Base-by-base conservation (phyloP, 1,140 invertebrate genomes). In the silkworm (Bombyx mori) region DNA sequence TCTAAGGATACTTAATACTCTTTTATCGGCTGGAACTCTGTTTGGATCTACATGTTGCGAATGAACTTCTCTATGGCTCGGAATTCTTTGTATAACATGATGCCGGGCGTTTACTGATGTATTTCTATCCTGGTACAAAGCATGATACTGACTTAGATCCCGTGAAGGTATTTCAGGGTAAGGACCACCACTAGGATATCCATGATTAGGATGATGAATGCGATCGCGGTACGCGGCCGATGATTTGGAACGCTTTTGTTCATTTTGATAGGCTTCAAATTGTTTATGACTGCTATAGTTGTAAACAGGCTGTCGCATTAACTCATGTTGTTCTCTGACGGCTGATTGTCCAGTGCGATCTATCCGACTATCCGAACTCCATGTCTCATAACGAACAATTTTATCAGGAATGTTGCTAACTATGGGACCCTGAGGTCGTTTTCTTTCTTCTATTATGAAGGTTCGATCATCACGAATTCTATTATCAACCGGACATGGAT, bases 1-100 rank as follows among this genome's bases (percentile, higher is more conserved):
- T 64, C 92, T 88, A 47, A 94, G 71, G 57, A 93, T 89, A 68
- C 90, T 93, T 54, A 93, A 76, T 12, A 93, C 91, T 48, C 90
- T 86, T 74, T 93, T 93, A 69, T 93, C 90, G 22, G 91, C 91
- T 12, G 90, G 89, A 8, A 88, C 63, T 56, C 79, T 79, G 48
- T 77, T 70, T 42, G 65, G 42, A 61, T 80, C 74, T 57, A 73
- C 62, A 62, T 75, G 68, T 68, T 77, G 76, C 22, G 69, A 44
- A 61, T 78, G 71, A 58, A 72, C 53, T 59, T 86, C 80, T 73
- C 73, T 79, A 61, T 78, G 77, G 61, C 65, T 78, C 54, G 79
- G 75, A 71, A 78, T 75, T 64, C 81, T 86, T 73, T 84, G 77
- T 69, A 87, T 87, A 56, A 84, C 74, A 56, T 89, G 65, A 60